Evolutionary conservation across 2,113 vertebrate genomes (phyloP).

Genomic region (Nothocercus nigrocapillus): DNA sequence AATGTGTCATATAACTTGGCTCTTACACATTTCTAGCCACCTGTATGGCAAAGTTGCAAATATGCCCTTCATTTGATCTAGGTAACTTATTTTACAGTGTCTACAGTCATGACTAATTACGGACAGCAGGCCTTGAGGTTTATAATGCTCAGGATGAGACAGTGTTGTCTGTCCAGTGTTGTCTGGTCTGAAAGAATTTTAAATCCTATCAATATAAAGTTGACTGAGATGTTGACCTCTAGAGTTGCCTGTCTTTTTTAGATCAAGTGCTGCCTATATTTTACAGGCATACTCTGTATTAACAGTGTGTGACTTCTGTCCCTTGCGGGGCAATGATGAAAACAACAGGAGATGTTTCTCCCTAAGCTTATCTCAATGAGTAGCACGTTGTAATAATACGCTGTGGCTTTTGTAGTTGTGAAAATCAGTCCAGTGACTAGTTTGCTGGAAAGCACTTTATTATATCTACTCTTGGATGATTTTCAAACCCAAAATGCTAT

Average conservation of each 20-base stretch:
- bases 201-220: neutral
- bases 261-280: neutral
- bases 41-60: neutral
- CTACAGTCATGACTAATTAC: neutral
- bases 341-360: neutral
- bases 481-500: neutral
- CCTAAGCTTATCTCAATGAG: neutral
- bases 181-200: neutral
- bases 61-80: neutral
- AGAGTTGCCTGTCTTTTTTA: neutral
- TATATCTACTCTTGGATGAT: neutral
- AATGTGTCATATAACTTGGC: neutral
- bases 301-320: neutral
- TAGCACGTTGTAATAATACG: neutral
- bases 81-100: neutral
- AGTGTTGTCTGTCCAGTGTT: neutral
- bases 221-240: neutral
- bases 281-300: neutral
- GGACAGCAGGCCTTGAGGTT: neutral
- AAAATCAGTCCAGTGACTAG: neutral
- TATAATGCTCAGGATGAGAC: neutral
- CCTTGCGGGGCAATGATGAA: neutral
- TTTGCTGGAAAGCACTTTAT: neutral
- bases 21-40: neutral
- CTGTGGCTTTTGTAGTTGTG: neutral